Base-by-base conservation (phyloP, 2,888 invertebrate species). In the Ceriagrion tenellum region DNA sequence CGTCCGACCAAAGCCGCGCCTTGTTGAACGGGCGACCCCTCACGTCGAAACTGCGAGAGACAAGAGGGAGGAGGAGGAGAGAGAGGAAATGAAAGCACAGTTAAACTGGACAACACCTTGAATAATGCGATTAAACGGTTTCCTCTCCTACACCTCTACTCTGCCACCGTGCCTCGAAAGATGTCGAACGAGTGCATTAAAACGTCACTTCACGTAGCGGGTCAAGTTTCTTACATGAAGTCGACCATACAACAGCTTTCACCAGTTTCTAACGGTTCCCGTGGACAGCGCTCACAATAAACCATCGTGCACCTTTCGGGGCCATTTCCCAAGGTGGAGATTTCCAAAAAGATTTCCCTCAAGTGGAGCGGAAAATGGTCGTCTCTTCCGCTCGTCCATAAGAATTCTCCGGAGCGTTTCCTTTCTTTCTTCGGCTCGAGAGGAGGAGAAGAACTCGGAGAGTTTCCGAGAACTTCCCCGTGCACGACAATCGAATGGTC, bases 1-100 rank as follows among this genome's bases (percentile, higher is more conserved):
- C 96, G 96, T 97, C 97, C 95, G 97, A 97, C 97, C 97, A 97
- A 96, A 97, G 97, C 88, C 97, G 96, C 95, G 97, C 97, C 96
- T 97, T 96, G 96, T 96, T 97, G 96, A 97, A 97, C 20, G 97
- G 96, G 95, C 97, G 96, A 56, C 97, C 97, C 90, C 97, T 96
- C 95, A 97, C 97, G 96, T 97, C 97, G 96, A 97, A 97, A 96
- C 97, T 97, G 96, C 26, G 96, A 96, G 96, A 96, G 96, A 95
- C 95, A 96, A 89, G n/a, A n/a, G n/a, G n/a, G n/a, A n/a, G n/a
- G n/a, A n/a, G n/a, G n/a, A n/a, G n/a, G n/a, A n/a, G n/a, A n/a
- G n/a, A n/a, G n/a, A n/a, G n/a, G n/a, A n/a, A n/a, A n/a, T n/a
- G n/a, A n/a, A n/a, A n/a, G n/a, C n/a, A n/a, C n/a, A n/a, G n/a